phyloP scores from a whole-genome alignment of 2,797 vertebrate genomes.

The Lepilemur septentrionalis region DNA sequence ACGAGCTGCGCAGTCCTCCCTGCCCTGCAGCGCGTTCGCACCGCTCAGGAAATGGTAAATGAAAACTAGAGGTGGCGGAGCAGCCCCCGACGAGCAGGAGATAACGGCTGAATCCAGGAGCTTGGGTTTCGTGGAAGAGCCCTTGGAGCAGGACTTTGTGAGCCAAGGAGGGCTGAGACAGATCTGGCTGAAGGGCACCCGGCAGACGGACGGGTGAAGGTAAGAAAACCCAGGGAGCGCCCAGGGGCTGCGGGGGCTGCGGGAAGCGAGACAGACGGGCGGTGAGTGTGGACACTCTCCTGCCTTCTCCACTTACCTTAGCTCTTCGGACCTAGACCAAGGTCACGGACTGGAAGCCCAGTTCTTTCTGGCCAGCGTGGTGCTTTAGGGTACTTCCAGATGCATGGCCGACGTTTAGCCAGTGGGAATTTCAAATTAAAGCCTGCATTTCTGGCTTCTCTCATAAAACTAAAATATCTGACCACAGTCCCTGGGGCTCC shows the following conservation, averaged over 20 bases:
- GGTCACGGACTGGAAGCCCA: neutral
- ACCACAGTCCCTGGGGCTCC: neutral
- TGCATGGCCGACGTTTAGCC: neutral
- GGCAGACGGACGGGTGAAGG: neutral
- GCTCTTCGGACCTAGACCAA: neutral
- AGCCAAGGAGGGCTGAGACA: neutral
- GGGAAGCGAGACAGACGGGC: accelerated
- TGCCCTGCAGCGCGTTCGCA: accelerated
- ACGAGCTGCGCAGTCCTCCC: neutral
- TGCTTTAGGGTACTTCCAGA: neutral
- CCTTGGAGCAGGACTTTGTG: neutral
- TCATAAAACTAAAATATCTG: neutral
- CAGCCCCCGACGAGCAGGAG: neutral
- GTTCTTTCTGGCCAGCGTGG: neutral
- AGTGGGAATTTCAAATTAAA: neutral
- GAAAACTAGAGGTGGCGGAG: accelerated
- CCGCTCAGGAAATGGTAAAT: neutral
- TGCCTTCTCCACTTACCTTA: neutral
- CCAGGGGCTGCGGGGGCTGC: neutral
- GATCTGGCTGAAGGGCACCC: neutral
- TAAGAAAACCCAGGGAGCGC: accelerated
- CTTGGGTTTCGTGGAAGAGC: neutral
- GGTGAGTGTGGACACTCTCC: neutral
- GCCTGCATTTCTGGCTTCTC: neutral
- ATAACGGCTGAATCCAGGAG: neutral